These are phyloP conservation scores for Disparrhopalites patrizii DNA, from an alignment of 2,888 invertebrate genomes.

Conservation along the genomic window DNA sequence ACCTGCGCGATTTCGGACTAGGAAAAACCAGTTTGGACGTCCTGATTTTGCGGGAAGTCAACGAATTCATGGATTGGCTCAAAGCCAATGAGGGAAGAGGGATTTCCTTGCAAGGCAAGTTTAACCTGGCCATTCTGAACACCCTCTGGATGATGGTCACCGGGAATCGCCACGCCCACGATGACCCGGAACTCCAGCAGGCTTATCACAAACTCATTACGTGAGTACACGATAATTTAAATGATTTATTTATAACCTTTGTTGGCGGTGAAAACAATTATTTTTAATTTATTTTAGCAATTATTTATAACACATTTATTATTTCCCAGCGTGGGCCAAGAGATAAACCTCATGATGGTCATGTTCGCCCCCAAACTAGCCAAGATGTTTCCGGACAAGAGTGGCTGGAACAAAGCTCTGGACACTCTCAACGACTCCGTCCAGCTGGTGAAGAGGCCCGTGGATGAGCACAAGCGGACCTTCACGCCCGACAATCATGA, in stretches of 20 bases:
- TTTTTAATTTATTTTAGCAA: too few relatives aligned
- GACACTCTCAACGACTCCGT: not conserved
- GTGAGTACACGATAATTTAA: too few relatives aligned
- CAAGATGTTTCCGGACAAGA: not conserved
- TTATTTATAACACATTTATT: too few relatives aligned
- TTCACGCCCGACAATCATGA: not conserved
- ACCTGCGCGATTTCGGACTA: conserved; percentile 4
- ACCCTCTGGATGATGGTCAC: conserved; percentile 15
- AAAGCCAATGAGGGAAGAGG: not conserved
- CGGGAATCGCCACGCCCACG: not conserved
- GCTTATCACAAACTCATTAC: not conserved
- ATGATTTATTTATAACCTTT: too few relatives aligned
- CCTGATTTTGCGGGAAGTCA: conserved; percentile 11
- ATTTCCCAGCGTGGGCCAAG: not conserved
- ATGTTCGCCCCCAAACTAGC: not conserved
- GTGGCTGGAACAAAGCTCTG: not conserved
- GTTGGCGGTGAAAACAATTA: too few relatives aligned
- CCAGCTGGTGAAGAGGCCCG: not conserved
- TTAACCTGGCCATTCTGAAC: conserved; percentile 16
- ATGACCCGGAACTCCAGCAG: not conserved
- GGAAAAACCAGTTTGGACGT: conserved; percentile 16
- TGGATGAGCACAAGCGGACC: not conserved
- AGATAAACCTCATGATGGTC: not conserved
- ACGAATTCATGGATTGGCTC: conserved; percentile 13
- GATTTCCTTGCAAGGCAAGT: conserved; percentile 2